A percentile compares a stretch with the other conserved stretches of the same genome.
phyloP scores from a whole-genome alignment of 2,888 invertebrate genomes.

The Clunio marinus region DNA sequence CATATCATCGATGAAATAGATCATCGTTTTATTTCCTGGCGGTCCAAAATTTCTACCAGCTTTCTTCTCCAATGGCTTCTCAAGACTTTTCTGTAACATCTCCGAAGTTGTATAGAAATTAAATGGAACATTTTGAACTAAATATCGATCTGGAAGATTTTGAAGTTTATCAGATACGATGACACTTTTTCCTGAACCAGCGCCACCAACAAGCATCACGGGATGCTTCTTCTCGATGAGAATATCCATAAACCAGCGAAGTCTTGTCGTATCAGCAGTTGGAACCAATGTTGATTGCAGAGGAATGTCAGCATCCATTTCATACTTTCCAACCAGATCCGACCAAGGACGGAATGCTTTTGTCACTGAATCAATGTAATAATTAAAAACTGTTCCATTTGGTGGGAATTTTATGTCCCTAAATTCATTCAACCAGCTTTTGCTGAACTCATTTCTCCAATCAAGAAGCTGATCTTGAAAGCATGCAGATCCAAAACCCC shows the following conservation, averaged over 20 bases:
- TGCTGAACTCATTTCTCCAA: conserved; percentile 90
- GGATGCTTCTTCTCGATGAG: conserved; percentile 73
- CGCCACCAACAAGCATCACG: conserved; percentile 84
- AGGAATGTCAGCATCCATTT: conserved; percentile 81
- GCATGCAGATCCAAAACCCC: conserved; percentile 90
- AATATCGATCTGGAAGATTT: conserved; percentile 68
- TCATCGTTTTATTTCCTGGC: conserved; percentile 84
- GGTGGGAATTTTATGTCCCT: conserved; percentile 53
- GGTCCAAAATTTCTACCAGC: conserved; percentile 76
- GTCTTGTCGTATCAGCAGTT: conserved; percentile 82
- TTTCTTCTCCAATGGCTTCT: conserved; percentile 18
- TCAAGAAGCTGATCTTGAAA: conserved; percentile 89
- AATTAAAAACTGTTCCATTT: conserved; percentile 79
- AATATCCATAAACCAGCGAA: conserved; percentile 83
- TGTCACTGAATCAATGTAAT: conserved; percentile 79
- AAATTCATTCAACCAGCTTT: conserved; percentile 92
- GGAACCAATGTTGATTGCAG: conserved; percentile 73
- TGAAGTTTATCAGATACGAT: conserved; percentile 78
- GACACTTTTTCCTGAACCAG: conserved; percentile 92
- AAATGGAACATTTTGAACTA: conserved; percentile 83
- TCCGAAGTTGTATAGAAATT: conserved; percentile 94
- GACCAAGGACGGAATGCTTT: conserved; percentile 86
- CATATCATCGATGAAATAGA: conserved; percentile 93
- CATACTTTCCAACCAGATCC: conserved; percentile 71
- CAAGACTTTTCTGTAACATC: conserved; percentile 71